Base-by-base conservation (phyloP, 2,888 invertebrate genomes). In the Ceramica pisi region DNA sequence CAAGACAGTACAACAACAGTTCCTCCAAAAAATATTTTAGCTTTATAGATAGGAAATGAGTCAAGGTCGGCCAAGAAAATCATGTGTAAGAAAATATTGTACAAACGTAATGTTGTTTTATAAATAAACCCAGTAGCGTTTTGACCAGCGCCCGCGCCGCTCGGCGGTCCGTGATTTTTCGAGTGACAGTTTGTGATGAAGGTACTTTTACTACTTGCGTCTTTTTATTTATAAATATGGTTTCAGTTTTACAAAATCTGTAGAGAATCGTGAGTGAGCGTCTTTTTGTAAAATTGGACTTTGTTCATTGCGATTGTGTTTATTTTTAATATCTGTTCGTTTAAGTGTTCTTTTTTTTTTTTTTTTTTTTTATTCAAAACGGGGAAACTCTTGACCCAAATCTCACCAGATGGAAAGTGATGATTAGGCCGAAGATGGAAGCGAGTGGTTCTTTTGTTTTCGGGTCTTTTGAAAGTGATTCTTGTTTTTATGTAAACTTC, bases 61-160 rank as follows among this genome's bases (percentile, higher is more conserved):
- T 94, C 95, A 95, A 95, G 95, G 95, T 85, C 94, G 93, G 90
- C 81, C 92, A 90, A 78, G 85, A 89, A 82, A 87, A 88, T 84
- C 80, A 79, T 87, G 84, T 84, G 88, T 86, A 88, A 91, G 92
- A 94, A 94, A 95, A 95, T 94, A 94, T 92, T 93, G 91, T 90
- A 88, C 90, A 90, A 82, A 90, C 92, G 91, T 92, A 92, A 93
- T 93, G 92, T 90, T 90, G 77, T 72, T 84, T 93, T 94, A 95
- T 94, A 95, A 95, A 94, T 96, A 95, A 93, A 93, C 91, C 88
- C 94, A 94, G 95, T 95, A 82, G 88, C 85, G 90, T 88, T 88
- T 80, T 87, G 87, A 85, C 75, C 89, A 86, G 83, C 85, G 86
- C 88, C 69, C 84, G 87, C 86, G 86, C 83, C 81, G 80, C 80